Percentiles rank a stretch among this genome's conserved stretches.
These are phyloP conservation scores for Cavia porcellus DNA, from an alignment of 2,113 vertebrate species.

Conservation along the genomic window DNA sequence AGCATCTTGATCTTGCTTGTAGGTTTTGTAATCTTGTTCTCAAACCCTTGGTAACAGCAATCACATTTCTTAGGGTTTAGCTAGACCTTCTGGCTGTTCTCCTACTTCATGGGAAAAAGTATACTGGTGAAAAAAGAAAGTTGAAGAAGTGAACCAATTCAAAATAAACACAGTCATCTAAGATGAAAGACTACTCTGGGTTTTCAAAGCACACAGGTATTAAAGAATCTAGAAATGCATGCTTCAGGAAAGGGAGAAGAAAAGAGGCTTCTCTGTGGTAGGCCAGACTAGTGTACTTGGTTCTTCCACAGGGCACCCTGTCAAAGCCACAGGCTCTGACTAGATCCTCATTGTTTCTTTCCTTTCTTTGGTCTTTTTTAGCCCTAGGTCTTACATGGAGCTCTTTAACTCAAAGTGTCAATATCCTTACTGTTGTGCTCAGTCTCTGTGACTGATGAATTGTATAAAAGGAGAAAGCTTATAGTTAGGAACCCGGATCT, in stretches of 20 bases:
- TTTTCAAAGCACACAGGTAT: slow-evolving; percentile 70
- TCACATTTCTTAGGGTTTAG: slow-evolving; percentile 80
- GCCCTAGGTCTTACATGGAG: background rate
- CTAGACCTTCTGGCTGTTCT: slow-evolving; percentile 75
- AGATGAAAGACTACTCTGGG: slow-evolving; percentile 61
- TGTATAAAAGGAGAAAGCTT: background rate
- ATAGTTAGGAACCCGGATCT: background rate
- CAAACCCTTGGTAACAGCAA: slow-evolving; percentile 77
- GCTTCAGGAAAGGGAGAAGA: background rate
- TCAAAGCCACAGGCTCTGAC: background rate
- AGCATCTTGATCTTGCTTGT: slow-evolving; percentile 68
- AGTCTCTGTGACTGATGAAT: background rate
- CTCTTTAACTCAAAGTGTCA: slow-evolving; percentile 23
- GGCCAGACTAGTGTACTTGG: background rate
- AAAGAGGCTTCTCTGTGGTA: background rate
- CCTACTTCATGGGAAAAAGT: slow-evolving; percentile 63
- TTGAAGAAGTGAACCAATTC: slow-evolving; percentile 63
- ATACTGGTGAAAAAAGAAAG: slow-evolving; percentile 70
- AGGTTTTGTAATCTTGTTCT: slow-evolving; percentile 76
- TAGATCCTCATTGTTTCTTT: background rate
- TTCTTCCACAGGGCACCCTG: background rate
- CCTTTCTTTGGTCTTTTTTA: background rate
- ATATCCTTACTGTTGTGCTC: background rate
- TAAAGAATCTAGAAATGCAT: slow-evolving; percentile 63
- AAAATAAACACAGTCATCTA: slow-evolving; percentile 76